Evolutionary conservation across 1,140 invertebrate species (phyloP).

Genomic region (Odontomachus brunneus): DNA sequence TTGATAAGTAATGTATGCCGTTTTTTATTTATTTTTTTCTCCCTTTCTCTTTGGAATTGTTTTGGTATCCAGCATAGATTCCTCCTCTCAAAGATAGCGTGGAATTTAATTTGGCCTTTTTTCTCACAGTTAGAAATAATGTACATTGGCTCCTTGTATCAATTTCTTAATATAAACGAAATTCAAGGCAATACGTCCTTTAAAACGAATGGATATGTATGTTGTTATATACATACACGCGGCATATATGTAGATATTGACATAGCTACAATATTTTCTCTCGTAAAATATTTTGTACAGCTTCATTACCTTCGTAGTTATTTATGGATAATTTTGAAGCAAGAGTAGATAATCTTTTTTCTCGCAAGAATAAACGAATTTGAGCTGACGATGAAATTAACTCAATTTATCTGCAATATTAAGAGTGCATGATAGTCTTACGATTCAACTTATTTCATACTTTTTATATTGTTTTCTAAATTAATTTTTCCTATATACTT

Average conservation of each 20-base stretch:
- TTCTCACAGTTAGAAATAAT: slow-evolving; percentile 11
- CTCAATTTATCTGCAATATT: slow-evolving; percentile 34
- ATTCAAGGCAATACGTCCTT: slow-evolving; percentile 40
- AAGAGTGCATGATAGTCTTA: background rate
- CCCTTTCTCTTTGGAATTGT: background rate
- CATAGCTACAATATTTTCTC: slow-evolving; percentile 57
- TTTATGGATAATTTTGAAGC: slow-evolving; percentile 36
- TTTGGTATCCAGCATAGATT: slow-evolving; percentile 68
- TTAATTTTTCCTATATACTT: slow-evolving; percentile 24
- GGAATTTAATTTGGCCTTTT: slow-evolving; percentile 58
- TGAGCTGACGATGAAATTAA: slow-evolving; percentile 10
- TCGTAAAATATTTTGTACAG: slow-evolving; percentile 53
- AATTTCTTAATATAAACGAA: slow-evolving; percentile 61
- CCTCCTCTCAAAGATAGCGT: slow-evolving; percentile 39
- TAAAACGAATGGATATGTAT: slow-evolving; percentile 50
- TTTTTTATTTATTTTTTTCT: background rate
- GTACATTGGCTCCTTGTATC: slow-evolving; percentile 52
- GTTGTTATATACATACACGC: slow-evolving; percentile 62
- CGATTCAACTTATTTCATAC: slow-evolving; percentile 15
- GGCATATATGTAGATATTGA: slow-evolving; percentile 64
- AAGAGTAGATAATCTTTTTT: slow-evolving; percentile 44
- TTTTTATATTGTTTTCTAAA: slow-evolving; percentile 42
- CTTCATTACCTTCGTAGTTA: slow-evolving; percentile 22
- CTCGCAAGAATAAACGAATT: slow-evolving; percentile 24
- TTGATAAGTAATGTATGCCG: background rate